Evolutionary conservation across 2,797 vertebrate genomes (phyloP).

Genomic region (Chrosomus eos): DNA sequence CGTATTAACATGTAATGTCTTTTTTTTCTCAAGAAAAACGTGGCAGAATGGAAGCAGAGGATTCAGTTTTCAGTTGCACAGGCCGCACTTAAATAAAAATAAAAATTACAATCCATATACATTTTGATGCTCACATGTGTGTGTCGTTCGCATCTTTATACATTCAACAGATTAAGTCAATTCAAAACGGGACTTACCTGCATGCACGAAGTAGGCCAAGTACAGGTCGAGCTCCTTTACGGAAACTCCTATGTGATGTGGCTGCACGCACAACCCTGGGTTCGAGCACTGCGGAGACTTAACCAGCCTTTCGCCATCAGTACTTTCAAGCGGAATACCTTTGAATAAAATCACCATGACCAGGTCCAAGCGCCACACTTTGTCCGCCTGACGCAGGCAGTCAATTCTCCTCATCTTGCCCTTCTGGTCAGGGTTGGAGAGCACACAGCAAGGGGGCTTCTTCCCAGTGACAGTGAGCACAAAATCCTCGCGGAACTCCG

Average conservation of each 20-base stretch:
- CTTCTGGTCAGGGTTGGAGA: conserved; percentile 99
- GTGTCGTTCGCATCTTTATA: background rate
- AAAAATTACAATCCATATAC: background rate
- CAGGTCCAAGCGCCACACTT: conserved; percentile 99
- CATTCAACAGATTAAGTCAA: background rate
- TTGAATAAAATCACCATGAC: conserved; percentile 99
- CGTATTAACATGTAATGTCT: background rate
- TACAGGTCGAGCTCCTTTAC: conserved; percentile 99
- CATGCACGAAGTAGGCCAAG: conserved; percentile 98
- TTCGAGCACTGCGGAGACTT: conserved; percentile 98
- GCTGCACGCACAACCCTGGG: conserved; percentile 95
- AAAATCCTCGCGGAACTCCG: conserved; percentile 99
- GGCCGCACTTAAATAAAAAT: background rate
- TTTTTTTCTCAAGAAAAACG: conserved; percentile 36
- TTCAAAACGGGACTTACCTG: conserved; percentile 82
- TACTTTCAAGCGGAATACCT: conserved; percentile 99
- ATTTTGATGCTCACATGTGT: background rate
- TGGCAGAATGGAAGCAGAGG: conserved; percentile 48
- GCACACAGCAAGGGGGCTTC: conserved; percentile 96
- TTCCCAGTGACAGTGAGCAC: conserved; percentile 98
- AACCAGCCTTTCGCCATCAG: conserved; percentile 97
- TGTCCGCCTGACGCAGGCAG: conserved; percentile 98
- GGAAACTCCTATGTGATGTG: conserved; percentile 98
- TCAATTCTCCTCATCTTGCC: conserved; percentile 99
- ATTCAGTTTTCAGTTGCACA: background rate